These are phyloP conservation scores for Hemibagrus wyckioides DNA, from an alignment of 2,113 vertebrate genomes.

Conservation along the genomic window DNA sequence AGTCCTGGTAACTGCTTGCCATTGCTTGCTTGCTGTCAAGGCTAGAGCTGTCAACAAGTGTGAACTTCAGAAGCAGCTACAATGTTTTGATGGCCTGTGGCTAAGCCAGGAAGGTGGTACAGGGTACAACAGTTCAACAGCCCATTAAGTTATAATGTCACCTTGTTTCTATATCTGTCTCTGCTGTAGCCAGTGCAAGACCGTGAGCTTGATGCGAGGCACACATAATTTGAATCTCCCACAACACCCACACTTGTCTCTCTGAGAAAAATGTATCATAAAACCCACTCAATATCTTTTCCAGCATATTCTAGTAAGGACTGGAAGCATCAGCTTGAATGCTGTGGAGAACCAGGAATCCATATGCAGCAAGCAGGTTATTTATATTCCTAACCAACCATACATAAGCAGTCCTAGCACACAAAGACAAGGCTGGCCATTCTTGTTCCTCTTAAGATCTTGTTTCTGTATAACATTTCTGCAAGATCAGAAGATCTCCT, in stretches of 20 bases:
- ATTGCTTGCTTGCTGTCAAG: neutral
- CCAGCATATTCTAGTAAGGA: constrained; percentile 13
- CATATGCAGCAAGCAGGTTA: neutral
- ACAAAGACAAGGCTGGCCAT: neutral
- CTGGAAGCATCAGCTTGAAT: neutral
- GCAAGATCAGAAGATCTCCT: neutral
- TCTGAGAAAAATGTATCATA: constrained; percentile 18
- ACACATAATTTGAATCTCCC: constrained; percentile 33
- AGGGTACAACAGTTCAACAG: constrained; percentile 31
- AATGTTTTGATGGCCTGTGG: constrained; percentile 14
- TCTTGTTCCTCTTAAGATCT: constrained; percentile 4
- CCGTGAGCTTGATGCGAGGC: constrained; percentile 14
- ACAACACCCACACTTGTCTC: constrained; percentile 31
- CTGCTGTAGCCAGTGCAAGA: neutral
- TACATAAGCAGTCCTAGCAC: too few species aligned
- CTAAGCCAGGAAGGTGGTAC: constrained; percentile 27
- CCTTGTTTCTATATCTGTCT: constrained; percentile 27
- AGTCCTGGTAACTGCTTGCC: neutral
- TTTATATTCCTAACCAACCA: neutral
- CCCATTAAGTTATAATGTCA: constrained; percentile 34
- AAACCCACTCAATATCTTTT: constrained; percentile 26
- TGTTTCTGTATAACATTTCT: neutral
- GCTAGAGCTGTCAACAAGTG: constrained; percentile 1
- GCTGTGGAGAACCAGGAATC: neutral
- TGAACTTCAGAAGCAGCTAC: neutral